A percentile compares a stretch with the other conserved stretches of the same genome.
phyloP scores from a whole-genome alignment of 2,113 vertebrate genomes.

The Onychostruthus taczanowskii region DNA sequence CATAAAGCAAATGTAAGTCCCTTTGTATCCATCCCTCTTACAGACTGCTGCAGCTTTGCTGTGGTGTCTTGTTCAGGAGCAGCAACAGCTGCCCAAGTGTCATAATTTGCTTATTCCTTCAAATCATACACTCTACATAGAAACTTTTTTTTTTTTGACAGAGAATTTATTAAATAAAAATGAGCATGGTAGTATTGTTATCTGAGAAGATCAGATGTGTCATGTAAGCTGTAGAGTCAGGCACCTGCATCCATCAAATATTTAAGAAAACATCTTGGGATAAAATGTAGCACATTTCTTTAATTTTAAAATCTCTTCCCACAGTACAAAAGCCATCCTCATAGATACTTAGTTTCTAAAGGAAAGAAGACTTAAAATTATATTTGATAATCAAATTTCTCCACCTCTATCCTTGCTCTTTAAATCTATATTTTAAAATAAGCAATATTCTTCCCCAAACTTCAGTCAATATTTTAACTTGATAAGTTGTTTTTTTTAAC shows the following conservation, averaged over 20 bases:
- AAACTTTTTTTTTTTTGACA: not conserved
- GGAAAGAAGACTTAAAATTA: not conserved
- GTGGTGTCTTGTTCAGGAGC: not conserved
- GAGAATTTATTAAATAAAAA: slow-evolving; percentile 22
- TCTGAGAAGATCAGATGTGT: not conserved
- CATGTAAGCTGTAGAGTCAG: not conserved
- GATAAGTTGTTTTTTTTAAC: not conserved
- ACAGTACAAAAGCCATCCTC: not conserved
- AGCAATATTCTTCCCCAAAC: not conserved
- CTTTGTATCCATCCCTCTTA: not conserved
- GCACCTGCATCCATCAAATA: slow-evolving; percentile 30
- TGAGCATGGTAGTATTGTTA: not conserved
- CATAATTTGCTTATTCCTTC: not conserved
- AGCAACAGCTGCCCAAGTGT: not conserved
- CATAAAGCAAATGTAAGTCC: not conserved
- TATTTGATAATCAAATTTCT: not conserved
- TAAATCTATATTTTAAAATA: not conserved
- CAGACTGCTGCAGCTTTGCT: not conserved
- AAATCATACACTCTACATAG: not conserved
- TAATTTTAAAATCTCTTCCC: slow-evolving; percentile 21
- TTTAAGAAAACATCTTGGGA: slow-evolving; percentile 21
- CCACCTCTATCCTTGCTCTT: not conserved
- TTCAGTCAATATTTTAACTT: not conserved
- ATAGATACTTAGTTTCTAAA: not conserved
- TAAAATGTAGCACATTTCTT: not conserved